Conservation (phyloP, 1,140 invertebrate species). For the Archivesica marissinica region DNA sequence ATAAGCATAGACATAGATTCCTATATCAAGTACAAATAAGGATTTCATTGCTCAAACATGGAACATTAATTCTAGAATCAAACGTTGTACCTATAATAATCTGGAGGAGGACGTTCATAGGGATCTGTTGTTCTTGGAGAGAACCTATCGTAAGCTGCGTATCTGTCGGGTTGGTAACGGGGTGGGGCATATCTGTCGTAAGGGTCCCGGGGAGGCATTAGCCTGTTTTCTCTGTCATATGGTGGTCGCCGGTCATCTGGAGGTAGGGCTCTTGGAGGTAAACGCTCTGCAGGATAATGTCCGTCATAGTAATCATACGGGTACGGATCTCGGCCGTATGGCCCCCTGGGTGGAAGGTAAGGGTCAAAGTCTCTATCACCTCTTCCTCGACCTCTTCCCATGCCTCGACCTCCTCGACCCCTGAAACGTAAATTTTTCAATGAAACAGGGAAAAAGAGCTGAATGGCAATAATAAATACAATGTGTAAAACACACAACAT, state of each 20-base stretch:
- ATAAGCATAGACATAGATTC: too few species aligned
- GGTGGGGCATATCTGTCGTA: constrained; percentile 62
- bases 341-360: constrained; percentile 60
- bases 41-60: too few species aligned
- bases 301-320: constrained; percentile 67
- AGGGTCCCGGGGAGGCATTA: constrained; percentile 61
- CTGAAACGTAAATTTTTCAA: constrained; percentile 18
- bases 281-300: constrained; percentile 8
- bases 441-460: too few species aligned
- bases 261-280: constrained; percentile 20
- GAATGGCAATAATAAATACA: too few species aligned
- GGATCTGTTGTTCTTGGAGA: constrained; percentile 58
- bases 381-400: constrained; percentile 60
- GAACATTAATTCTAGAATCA: too few species aligned
- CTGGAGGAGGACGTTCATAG: constrained; percentile 56
- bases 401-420: constrained; percentile 59
- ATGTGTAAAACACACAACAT: too few species aligned
- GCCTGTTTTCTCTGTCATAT: constrained; percentile 54
- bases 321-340: constrained; percentile 44
- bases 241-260: constrained; percentile 33
- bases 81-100: constrained; percentile 69
- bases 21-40: too few species aligned
- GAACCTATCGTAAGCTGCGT: constrained; percentile 66
- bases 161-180: constrained; percentile 63
- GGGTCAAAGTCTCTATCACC: constrained; percentile 65